Percentiles rank a stretch among this genome's conserved stretches.
Conservation (phyloP, 2,888 invertebrate genomes). For the Phlogophora meticulosa region DNA sequence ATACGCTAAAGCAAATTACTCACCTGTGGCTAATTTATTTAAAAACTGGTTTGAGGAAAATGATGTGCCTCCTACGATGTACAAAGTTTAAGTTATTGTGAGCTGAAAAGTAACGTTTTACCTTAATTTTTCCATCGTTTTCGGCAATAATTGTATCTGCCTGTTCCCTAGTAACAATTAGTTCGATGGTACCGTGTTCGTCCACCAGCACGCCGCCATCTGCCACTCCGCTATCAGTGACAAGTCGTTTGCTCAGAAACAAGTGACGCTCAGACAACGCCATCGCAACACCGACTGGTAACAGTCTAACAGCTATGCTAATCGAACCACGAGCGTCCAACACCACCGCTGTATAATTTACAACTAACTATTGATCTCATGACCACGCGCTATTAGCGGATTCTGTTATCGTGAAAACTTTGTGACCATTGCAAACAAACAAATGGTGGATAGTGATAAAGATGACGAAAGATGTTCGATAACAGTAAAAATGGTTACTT, state of each 20-base stretch:
- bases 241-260: conserved; percentile 88
- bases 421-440: conserved; percentile 66
- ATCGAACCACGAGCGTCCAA: conserved; percentile 65
- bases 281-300: conserved; percentile 67
- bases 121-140: conserved; percentile 89
- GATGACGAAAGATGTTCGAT: conserved; percentile 51
- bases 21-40: background rate
- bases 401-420: conserved; percentile 57
- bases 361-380: conserved; percentile 68
- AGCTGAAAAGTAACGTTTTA: conserved; percentile 64
- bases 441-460: conserved; percentile 56
- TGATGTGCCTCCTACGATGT: background rate
- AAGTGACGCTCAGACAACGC: conserved; percentile 77
- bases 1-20: conserved; percentile 2
- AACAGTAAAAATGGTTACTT: conserved; percentile 25
- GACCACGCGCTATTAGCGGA: conserved; percentile 51
- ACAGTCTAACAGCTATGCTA: conserved; percentile 45
- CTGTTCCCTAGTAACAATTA: conserved; percentile 87
- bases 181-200: conserved; percentile 91
- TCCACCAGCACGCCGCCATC: conserved; percentile 92
- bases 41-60: conserved; percentile 25
- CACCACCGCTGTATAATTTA: conserved; percentile 61
- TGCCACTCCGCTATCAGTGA: conserved; percentile 88
- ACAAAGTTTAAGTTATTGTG: conserved; percentile 4
- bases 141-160: conserved; percentile 86